Conservation (phyloP, 2,888 invertebrate species). For the Phengaris arion region DNA sequence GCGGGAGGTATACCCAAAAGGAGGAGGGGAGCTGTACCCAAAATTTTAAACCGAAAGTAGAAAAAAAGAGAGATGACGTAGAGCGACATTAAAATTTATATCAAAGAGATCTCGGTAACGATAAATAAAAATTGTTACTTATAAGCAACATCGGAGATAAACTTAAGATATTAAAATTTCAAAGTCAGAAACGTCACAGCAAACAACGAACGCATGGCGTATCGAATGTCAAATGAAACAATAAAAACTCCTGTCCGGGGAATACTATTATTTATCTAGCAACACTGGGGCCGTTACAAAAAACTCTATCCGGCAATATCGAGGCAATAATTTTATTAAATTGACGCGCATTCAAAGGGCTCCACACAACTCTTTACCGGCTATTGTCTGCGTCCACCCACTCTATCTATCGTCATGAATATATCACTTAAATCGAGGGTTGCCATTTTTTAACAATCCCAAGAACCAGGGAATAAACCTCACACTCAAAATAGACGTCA, state of each 20-base stretch:
- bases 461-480: not conserved
- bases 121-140: slow-evolving; percentile 13
- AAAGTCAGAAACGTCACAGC: slow-evolving; percentile 14
- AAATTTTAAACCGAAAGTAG: not conserved
- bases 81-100: not conserved
- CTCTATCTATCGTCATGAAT: slow-evolving; percentile 27
- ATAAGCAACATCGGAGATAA: not conserved
- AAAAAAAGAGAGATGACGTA: not conserved
- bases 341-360: slow-evolving; percentile 28
- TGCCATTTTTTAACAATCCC: slow-evolving; percentile 15
- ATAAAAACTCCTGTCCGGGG: slow-evolving; percentile 18
- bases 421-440: slow-evolving; percentile 28
- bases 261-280: slow-evolving; percentile 25
- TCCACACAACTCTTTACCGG: slow-evolving; percentile 29
- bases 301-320: slow-evolving; percentile 28
- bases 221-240: slow-evolving; percentile 25
- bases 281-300: slow-evolving; percentile 24
- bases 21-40: not conserved
- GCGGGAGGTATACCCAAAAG: not conserved
- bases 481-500: not conserved
- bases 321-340: slow-evolving; percentile 28
- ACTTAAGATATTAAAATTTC: slow-evolving; percentile 20
- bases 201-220: slow-evolving; percentile 5
- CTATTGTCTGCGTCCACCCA: slow-evolving; percentile 29
- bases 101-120: slow-evolving; percentile 1